Evolutionary conservation across 1,140 invertebrate species (phyloP), one percentile per base, ranked within the genome.

Genomic region (Rhagoletis pomonella): DNA sequence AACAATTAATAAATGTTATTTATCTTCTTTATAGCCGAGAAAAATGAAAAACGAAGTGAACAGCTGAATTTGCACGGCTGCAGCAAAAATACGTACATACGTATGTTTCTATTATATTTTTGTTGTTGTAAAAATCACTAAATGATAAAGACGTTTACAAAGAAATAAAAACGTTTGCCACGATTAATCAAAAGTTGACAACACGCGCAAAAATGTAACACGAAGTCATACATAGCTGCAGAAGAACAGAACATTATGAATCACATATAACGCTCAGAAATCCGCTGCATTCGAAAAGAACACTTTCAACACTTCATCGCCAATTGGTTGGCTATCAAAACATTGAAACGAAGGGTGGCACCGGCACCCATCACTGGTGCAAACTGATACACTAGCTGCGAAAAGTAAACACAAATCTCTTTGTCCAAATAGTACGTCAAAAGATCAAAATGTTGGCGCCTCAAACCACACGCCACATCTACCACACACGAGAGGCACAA

Each of bases 361-460:
- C 69, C 14, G 29, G 64, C 29, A 10, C 69, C 14, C 69, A 55
- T 7, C 50, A 2, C 5, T 55, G 10, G 50, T 55, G 50, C 50
- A 2, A 55, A 55, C 2, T 10, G 50, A 55, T 55, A 55, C 10
- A 47, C 69, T 73, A 14, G 29, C 29, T 29, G 29, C 29, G 10
- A 47, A 47, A 73, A 73, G 47, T 14, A 50, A 47, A 73, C 69
- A 73, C 44, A 29, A 73, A 73, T n/a, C 67, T 44, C 60, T 73
- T 73, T 50, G 4, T 73, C 9, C 12, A 55, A 55, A 55, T 7
- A 55, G 10, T 55, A 55, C 50, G 1, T 47, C 17, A n/a, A 73
- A 73, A 73, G 44, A 73, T 73, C 69, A 73, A 73, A 73, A 42
- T 67, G 64, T 39, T 39, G 64, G 29, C 69, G 69, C 69, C 42